Base-by-base conservation (phyloP, 2,797 vertebrate genomes). In the Esox masquinongy region DNA sequence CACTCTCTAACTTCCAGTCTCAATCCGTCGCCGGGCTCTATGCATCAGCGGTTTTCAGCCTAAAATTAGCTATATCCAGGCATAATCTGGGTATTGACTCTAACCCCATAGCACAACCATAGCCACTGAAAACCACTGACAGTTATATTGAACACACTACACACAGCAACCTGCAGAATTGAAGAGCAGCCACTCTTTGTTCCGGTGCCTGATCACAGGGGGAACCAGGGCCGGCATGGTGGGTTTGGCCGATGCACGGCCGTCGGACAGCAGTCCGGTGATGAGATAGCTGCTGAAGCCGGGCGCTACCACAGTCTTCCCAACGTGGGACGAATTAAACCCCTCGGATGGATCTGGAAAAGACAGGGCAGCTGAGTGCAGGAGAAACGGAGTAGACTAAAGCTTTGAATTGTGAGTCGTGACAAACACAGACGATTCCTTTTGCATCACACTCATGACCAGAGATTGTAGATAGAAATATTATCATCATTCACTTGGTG, bases 241-340 rank as follows among this genome's bases (percentile, higher is more conserved):
- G 61, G 72, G 34, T n/a, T n/a, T 3, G 22, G 75, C 75, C 1
- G 70, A 1, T 24, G 72, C 75, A 11, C 36, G 14, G 7, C 51
- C 64, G 14, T 15, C 22, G 12, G 26, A 2, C 34, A 51, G 9
- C 19, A 79, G 11, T 1, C 47, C 36, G 11, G n/a, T 70, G 59
- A 80, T 74, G 5, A 80, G 22, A 68, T 71, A 77, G 61, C 72
- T 80, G 71, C 68, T 77, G n/a, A 9, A 61, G 16, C 79, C 75
- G 4, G 75, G 67, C 26, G 39, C 26, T 5, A 77, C 79, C 68
- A 74, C 68, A n/a, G 79, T 50, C 63, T 74, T 74, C 19, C 75
- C 61, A 2, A 80, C 3, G 51, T 80, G 75, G 16, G 51, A 39
- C 19, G 1, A 1, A 15, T 70, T 29, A 74, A 80, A 80, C 2